phyloP scores from a whole-genome alignment of 2,888 invertebrate species.

The Pachydiplax longipennis region DNA sequence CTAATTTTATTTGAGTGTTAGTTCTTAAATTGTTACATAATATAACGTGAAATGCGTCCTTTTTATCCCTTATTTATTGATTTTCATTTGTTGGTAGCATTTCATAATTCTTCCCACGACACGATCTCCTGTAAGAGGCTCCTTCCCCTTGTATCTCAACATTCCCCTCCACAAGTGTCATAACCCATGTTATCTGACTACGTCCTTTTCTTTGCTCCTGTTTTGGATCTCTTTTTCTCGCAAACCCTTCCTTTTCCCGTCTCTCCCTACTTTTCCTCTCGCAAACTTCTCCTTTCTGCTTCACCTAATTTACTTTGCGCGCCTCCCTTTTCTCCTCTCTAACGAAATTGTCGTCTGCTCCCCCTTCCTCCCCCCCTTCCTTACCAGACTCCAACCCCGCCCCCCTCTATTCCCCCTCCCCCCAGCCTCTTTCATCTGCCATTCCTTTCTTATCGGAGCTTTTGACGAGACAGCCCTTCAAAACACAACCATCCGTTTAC shows the following conservation, averaged over 20 bases:
- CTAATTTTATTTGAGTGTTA: too few relatives aligned
- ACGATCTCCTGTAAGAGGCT: too few relatives aligned
- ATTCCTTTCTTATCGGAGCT: not conserved
- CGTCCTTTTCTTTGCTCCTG: not conserved
- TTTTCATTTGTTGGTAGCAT: too few relatives aligned
- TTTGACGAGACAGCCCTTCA: not conserved
- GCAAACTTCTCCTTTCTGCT: constrained; percentile 32
- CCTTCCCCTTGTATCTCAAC: not conserved
- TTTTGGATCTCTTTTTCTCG: not conserved
- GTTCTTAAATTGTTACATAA: too few relatives aligned
- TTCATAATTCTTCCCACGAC: too few relatives aligned
- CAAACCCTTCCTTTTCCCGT: not conserved
- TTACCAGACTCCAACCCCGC: not conserved
- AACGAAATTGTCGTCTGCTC: constrained; percentile 27
- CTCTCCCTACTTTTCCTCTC: not conserved
- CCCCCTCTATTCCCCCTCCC: not conserved
- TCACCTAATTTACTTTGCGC: constrained; percentile 29
- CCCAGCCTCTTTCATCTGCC: not conserved
- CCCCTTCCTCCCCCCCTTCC: not conserved
- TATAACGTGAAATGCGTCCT: too few relatives aligned
- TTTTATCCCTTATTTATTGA: too few relatives aligned
- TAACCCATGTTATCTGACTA: constrained; percentile 44
- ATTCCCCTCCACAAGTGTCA: constrained; percentile 36
- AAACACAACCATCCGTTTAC: not conserved
- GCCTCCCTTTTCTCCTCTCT: not conserved